Evolutionary conservation across 2,797 vertebrate species (phyloP), one percentile per base, ranked within the genome.

Genomic region (Sorex maritimensis): DNA sequence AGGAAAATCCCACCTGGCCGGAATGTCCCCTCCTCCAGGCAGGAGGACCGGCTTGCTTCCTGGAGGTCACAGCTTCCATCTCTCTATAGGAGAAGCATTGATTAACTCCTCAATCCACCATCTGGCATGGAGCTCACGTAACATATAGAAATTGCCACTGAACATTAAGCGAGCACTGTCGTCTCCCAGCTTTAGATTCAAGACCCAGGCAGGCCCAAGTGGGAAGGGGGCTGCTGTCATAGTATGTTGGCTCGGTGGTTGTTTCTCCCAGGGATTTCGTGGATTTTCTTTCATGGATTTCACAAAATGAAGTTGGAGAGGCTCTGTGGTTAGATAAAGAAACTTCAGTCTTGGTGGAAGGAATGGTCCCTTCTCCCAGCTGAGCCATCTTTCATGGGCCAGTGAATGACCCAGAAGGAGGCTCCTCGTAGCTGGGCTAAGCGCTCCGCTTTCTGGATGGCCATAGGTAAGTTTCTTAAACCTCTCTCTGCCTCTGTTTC

Each of bases 61-160:
- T 67, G 6, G 80, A 80, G 63, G 44, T 58, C 23, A 5, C 28
- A 2, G 28, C 61, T 55, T 19, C 34, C 24, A 6, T 17, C 38
- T 74, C 81, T 81, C 24, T 75, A 12, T 41, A 1, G 83, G 86
- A 92, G 67, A 24, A 81, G 19, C 46, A 84, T 90, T 92, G 67
- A 95, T 72, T 88, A 38, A 96, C 84, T 91, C 93, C 71, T 44
- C 84, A 72, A 15, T 68, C 78, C 3, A 0, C 71, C 89, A 94
- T 84, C 81, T 85, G 83, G 87, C 30, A 26, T 38, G 63, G 78
- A 81, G 83, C 74, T 93, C 92, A 93, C 78, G 90, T 92, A 90
- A 90, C 88, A 81, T 68, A 78, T 38, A 46, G 72, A 86, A 88
- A 74, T 74, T 65, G 46, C 81, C 93, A 38, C 67, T 72, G 26